Conservation (phyloP, 2,113 vertebrate species). For the Pycnonotus jocosus region DNA sequence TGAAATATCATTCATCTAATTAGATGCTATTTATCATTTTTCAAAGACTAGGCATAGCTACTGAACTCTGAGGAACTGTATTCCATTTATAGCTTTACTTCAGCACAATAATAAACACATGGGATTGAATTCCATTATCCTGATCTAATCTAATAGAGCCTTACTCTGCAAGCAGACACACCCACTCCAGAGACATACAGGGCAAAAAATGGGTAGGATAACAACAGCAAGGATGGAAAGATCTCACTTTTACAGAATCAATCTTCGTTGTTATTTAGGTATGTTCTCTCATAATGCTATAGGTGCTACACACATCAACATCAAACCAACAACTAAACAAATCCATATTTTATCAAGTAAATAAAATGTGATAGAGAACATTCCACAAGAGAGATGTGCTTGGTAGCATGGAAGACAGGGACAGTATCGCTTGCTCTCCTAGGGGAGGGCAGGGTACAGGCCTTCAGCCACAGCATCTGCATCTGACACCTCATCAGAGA, state of each 20-base stretch:
- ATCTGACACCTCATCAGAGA: background rate
- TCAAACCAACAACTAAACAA: background rate
- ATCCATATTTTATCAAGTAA: background rate
- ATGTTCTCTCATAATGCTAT: accelerated
- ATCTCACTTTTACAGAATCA: background rate
- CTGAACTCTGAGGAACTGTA: background rate
- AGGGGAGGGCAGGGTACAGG: accelerated
- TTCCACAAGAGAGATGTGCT: background rate
- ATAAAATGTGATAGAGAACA: background rate
- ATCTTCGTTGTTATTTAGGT: background rate
- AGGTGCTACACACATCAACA: background rate
- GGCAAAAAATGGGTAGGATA: background rate
- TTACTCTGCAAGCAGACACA: background rate
- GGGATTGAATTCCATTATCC: background rate
- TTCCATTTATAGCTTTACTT: background rate
- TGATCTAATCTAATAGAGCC: background rate
- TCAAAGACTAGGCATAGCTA: background rate
- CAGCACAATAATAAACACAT: accelerated
- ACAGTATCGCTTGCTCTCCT: background rate
- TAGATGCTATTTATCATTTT: background rate
- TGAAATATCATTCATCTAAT: background rate
- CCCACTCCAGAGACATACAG: background rate
- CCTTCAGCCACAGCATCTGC: background rate
- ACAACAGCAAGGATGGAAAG: background rate
- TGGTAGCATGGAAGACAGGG: accelerated